These are phyloP conservation scores for Epinotia demarniana DNA, from an alignment of 2,888 invertebrate species.

Conservation along the genomic window DNA sequence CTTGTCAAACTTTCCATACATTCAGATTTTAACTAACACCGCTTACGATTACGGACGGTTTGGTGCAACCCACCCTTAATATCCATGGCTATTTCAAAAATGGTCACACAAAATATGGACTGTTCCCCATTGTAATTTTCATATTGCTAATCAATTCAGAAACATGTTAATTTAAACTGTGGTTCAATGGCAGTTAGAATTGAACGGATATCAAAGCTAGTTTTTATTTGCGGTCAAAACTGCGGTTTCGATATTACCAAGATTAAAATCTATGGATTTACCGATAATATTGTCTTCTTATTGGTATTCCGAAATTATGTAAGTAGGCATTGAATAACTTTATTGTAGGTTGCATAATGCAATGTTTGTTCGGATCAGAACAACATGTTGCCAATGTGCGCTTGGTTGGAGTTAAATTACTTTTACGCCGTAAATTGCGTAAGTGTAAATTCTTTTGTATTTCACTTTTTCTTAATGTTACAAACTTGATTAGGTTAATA, in stretches of 20 bases:
- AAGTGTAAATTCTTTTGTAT: slow-evolving; percentile 23
- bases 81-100: no score
- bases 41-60: no score
- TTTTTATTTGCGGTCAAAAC: slow-evolving; percentile 23
- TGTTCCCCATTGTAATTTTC: neutral
- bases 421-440: slow-evolving; percentile 32
- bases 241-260: slow-evolving; percentile 26
- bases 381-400: slow-evolving; percentile 15
- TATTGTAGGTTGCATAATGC: slow-evolving; percentile 35
- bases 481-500: neutral
- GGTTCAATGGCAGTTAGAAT: slow-evolving; percentile 16
- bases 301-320: slow-evolving; percentile 35
- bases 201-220: slow-evolving; percentile 11
- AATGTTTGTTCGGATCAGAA: slow-evolving; percentile 40
- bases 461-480: neutral
- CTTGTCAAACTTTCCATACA: no score
- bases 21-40: no score
- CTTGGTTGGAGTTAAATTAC: slow-evolving; percentile 36
- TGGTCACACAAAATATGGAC: no score
- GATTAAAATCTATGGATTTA: slow-evolving; percentile 35
- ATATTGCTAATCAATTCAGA: neutral
- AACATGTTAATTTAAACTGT: slow-evolving; percentile 13
- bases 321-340: slow-evolving; percentile 41
- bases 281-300: slow-evolving; percentile 37
- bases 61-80: no score